A percentile compares a stretch with the other conserved stretches of the same genome.
These are phyloP conservation scores for Pardalotus punctatus DNA, from an alignment of 2,113 vertebrate genomes.

Conservation along the genomic window DNA sequence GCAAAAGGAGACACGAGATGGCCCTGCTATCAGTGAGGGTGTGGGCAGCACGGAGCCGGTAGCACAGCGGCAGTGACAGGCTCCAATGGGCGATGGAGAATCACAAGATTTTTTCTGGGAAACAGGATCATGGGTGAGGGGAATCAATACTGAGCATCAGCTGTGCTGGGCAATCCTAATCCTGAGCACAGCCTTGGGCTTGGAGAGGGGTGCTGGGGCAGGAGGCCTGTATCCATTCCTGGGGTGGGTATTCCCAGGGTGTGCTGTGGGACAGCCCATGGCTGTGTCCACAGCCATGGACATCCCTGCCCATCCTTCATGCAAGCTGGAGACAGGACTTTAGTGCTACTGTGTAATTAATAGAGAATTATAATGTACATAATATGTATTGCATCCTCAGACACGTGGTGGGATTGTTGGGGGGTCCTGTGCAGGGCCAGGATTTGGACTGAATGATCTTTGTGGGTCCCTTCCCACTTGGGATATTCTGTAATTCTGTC, in stretches of 20 bases:
- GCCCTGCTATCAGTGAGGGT: neutral
- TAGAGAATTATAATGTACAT: neutral
- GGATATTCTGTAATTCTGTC: neutral
- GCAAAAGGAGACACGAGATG: neutral
- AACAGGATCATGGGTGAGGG: accelerated
- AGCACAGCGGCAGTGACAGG: accelerated
- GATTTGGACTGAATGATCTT: neutral
- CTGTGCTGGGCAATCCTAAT: accelerated
- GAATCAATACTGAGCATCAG: accelerated
- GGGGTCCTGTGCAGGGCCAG: neutral
- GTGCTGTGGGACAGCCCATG: too few species aligned
- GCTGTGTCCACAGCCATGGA: accelerated
- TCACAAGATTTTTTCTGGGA: accelerated
- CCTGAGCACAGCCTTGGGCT: neutral
- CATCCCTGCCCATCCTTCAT: neutral
- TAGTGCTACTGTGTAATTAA: neutral
- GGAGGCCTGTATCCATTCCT: neutral
- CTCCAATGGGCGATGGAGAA: accelerated
- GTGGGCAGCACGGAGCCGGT: neutral
- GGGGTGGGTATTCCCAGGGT: accelerated
- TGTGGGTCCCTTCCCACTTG: neutral
- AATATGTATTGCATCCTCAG: neutral
- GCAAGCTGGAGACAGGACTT: neutral
- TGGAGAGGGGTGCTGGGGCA: neutral
- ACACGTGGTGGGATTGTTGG: neutral